A percentile compares a stretch with the other conserved stretches of the same genome.
Conservation (phyloP, 1,140 invertebrate species). For the Sminthurides bifidus region DNA sequence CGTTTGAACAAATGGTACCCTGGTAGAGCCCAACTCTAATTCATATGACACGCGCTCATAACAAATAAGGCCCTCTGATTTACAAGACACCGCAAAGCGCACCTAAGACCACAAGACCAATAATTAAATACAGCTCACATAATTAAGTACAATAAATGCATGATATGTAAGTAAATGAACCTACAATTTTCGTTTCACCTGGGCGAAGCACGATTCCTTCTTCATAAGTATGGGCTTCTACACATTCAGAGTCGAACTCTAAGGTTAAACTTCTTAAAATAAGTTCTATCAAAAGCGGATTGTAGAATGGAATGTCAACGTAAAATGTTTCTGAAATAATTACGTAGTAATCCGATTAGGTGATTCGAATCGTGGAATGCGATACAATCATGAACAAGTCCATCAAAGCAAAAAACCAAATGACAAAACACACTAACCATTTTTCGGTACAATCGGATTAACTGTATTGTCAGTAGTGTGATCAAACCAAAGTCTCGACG, state of each 20-base stretch:
- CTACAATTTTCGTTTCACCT: conserved; percentile 20
- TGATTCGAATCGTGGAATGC: no score
- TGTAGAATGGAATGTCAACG: conserved; percentile 59
- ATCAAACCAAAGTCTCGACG: conserved; percentile 54
- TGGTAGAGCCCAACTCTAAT: conserved; percentile 51
- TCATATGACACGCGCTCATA: conserved; percentile 46
- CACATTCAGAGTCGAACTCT: conserved; percentile 49
- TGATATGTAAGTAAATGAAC: no score
- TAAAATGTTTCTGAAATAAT: conserved; percentile 62
- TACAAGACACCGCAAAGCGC: conserved; percentile 13
- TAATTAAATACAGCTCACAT: conserved; percentile 38
- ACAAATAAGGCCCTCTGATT: conserved; percentile 5
- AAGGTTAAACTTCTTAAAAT: conserved; percentile 59
- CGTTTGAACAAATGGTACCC: conserved; percentile 34
- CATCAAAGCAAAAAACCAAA: no score
- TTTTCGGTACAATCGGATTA: conserved; percentile 51
- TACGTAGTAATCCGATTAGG: no score
- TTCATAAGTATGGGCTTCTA: not conserved
- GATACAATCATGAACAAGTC: no score
- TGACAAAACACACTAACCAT: conserved; percentile 62
- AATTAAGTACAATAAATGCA: conserved; percentile 38
- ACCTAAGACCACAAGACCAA: conserved; percentile 6
- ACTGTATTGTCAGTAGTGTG: conserved; percentile 43
- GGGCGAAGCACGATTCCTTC: conserved; percentile 5
- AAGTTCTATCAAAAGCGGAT: conserved; percentile 66